Conservation (phyloP, 2,797 vertebrate genomes). For the Otolemur crassicaudatus region DNA sequence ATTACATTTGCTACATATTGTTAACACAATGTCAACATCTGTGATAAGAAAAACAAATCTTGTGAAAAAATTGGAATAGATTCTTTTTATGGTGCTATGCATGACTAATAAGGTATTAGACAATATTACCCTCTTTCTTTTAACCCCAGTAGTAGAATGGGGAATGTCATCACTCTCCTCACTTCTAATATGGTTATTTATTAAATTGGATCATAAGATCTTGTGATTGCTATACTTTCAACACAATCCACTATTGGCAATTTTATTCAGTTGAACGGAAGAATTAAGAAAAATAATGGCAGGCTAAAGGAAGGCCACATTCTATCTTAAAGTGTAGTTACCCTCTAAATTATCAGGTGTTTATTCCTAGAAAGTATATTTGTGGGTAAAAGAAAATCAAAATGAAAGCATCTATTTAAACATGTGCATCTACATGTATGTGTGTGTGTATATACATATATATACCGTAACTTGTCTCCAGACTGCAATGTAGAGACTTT, state of each 20-base stretch:
- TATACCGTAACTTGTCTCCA: neutral
- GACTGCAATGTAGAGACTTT: neutral
- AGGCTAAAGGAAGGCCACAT: neutral
- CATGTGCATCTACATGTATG: rapidly evolving
- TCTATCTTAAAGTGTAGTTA: neutral
- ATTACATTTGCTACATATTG: neutral
- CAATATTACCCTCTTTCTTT: neutral
- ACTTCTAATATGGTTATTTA: neutral
- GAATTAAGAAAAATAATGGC: neutral
- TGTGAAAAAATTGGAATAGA: neutral
- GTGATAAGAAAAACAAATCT: neutral
- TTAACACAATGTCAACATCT: neutral
- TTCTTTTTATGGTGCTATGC: neutral
- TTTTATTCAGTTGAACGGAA: neutral
- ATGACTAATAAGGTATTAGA: neutral
- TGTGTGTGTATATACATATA: neutral
- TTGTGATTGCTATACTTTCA: neutral
- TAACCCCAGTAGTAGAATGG: neutral
- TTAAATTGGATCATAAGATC: neutral
- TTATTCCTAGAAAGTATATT: neutral
- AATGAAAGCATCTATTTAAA: neutral
- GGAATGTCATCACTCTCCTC: neutral
- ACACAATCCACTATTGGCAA: neutral
- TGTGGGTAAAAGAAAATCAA: neutral
- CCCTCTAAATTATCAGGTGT: neutral